Evolutionary conservation across 2,797 vertebrate species (phyloP).

Genomic region (Leuciscus waleckii): DNA sequence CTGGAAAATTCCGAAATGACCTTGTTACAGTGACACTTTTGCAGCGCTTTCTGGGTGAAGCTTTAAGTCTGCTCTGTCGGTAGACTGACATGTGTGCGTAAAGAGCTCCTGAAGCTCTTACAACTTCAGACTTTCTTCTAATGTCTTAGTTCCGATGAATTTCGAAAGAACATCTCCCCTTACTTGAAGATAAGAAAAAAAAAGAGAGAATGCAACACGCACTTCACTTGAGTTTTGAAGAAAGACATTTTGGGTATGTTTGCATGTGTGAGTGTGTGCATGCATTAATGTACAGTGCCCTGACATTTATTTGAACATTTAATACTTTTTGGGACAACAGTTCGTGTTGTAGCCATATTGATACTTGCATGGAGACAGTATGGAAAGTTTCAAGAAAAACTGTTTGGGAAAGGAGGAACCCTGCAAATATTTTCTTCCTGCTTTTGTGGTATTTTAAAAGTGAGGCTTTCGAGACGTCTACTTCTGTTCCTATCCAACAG

Average conservation of each 20-base stretch:
- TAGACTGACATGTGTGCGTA: slow-evolving; percentile 18
- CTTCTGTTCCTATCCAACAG: slow-evolving; percentile 49
- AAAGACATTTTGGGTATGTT: not conserved
- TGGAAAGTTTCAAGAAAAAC: slow-evolving; percentile 58
- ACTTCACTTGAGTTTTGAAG: not conserved
- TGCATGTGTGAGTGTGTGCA: not conserved
- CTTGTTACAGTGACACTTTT: slow-evolving; percentile 52
- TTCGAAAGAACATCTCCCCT: not conserved
- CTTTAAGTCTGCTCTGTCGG: not conserved
- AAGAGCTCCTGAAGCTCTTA: not conserved
- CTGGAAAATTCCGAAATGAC: slow-evolving; percentile 57
- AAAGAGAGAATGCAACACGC: not conserved
- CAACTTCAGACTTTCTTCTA: not conserved
- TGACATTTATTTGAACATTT: not conserved
- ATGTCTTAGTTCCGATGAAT: not conserved
- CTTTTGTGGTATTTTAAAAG: slow-evolving; percentile 57
- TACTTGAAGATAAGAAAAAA: not conserved
- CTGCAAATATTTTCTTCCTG: slow-evolving; percentile 58
- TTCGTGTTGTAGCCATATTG: not conserved
- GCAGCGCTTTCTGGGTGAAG: slow-evolving; percentile 6
- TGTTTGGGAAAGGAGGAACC: slow-evolving; percentile 49
- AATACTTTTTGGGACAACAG: not conserved
- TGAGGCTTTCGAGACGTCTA: slow-evolving; percentile 43
- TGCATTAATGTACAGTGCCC: not conserved
- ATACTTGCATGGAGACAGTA: not conserved